A percentile compares a stretch with the other conserved stretches of the same genome.
Conservation (phyloP, 2,797 vertebrate species). For the Ptychadena robeensis region DNA sequence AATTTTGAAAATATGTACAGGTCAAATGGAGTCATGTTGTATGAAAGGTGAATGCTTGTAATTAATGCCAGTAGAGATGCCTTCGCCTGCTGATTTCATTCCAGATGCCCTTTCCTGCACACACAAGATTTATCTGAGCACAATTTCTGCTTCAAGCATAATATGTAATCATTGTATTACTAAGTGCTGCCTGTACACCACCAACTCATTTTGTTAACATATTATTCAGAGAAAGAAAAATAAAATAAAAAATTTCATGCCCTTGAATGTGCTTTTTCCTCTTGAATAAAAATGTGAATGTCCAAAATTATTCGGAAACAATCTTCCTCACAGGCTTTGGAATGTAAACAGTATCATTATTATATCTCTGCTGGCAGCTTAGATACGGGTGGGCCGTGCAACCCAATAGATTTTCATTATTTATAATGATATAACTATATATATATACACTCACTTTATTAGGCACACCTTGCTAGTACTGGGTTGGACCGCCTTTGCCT, state of each 20-base stretch:
- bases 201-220: slow-evolving; percentile 72
- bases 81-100: slow-evolving; percentile 71
- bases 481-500: no score
- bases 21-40: slow-evolving; percentile 56
- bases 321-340: no score
- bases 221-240: slow-evolving; percentile 67
- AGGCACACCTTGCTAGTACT: no score
- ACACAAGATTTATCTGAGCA: slow-evolving; percentile 44
- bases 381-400: no score
- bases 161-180: slow-evolving; percentile 69
- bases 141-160: slow-evolving; percentile 67
- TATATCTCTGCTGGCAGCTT: no score
- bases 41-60: slow-evolving; percentile 61
- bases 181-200: slow-evolving; percentile 66
- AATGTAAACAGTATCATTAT: no score
- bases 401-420: no score
- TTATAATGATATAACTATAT: no score
- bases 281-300: slow-evolving; percentile 11
- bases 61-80: slow-evolving; percentile 40
- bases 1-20: slow-evolving; percentile 63
- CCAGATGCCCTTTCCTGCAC: slow-evolving; percentile 69
- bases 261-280: slow-evolving; percentile 6
- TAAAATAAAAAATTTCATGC: not conserved
- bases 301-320: not conserved
- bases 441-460: no score